These are phyloP conservation scores for Erinaceus europaeus DNA, from an alignment of 2,113 vertebrate species.

Conservation along the genomic window DNA sequence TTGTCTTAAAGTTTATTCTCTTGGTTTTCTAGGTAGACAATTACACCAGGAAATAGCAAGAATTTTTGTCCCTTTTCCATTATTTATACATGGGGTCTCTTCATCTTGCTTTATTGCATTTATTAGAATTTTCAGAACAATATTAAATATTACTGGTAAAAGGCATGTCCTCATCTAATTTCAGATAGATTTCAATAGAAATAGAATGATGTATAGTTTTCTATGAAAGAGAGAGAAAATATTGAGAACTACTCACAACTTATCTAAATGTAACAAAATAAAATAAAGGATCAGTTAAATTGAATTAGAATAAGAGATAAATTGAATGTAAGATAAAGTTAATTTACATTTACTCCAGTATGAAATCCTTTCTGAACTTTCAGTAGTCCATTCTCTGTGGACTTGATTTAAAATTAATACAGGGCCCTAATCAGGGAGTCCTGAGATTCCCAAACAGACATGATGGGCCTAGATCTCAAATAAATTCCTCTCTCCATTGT, in stretches of 20 bases:
- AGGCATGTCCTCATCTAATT: background rate
- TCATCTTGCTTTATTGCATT: background rate
- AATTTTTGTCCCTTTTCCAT: constrained; percentile 25
- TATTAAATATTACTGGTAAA: background rate
- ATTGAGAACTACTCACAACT: background rate
- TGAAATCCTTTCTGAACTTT: background rate
- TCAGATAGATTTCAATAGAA: background rate
- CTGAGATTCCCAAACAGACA: no score
- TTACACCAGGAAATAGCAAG: constrained; percentile 27
- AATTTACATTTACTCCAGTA: background rate
- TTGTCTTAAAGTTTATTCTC: constrained; percentile 29
- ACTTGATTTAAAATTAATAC: no score
- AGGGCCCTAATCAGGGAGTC: no score
- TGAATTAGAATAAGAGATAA: constrained; percentile 5
- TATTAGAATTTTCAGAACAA: constrained; percentile 26
- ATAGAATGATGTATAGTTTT: constrained; percentile 9
- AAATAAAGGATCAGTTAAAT: background rate
- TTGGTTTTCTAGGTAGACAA: constrained; percentile 15
- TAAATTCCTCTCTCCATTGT: no score
- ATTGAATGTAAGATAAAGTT: background rate
- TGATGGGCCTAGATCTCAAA: no score
- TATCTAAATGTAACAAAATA: background rate
- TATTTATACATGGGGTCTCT: background rate
- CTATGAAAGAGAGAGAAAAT: background rate
- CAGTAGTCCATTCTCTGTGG: background rate